Conservation (phyloP, 2,113 vertebrate species). For the Himantopus leucocephalus region DNA sequence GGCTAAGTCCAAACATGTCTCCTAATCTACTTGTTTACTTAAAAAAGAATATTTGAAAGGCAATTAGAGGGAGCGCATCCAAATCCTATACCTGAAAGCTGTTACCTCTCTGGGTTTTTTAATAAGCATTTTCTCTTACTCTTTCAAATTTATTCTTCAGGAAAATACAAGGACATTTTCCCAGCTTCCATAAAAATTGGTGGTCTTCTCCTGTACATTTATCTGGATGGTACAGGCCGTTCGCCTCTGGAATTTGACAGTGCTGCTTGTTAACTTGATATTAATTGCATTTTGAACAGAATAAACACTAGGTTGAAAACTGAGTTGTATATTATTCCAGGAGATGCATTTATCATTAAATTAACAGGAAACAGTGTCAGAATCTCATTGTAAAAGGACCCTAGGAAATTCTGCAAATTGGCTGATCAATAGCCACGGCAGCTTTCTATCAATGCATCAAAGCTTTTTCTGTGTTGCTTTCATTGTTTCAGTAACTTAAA, state of each 20-base stretch:
- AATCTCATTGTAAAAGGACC: not conserved
- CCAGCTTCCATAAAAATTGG: not conserved
- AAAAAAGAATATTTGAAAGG: not conserved
- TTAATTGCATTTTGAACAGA: conserved; percentile 2
- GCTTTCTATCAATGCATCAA: not conserved
- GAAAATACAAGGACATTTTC: not conserved
- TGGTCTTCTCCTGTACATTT: not conserved
- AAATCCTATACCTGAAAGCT: not conserved
- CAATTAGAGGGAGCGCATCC: not conserved
- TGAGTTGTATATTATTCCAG: not conserved
- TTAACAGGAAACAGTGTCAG: not conserved
- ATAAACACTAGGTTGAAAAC: not conserved
- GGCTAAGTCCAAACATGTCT: not conserved
- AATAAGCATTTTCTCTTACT: not conserved
- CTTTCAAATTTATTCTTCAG: not conserved
- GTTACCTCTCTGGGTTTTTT: not conserved
- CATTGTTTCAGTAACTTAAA: not conserved
- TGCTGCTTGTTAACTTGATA: not conserved
- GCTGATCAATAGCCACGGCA: not conserved
- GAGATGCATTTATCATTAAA: not conserved
- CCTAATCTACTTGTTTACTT: not conserved
- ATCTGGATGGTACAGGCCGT: not conserved
- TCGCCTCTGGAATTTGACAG: not conserved
- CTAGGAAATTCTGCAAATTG: not conserved
- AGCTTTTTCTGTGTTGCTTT: not conserved